phyloP scores from a whole-genome alignment of 2,888 invertebrate genomes.

The Branchellion lobata region DNA sequence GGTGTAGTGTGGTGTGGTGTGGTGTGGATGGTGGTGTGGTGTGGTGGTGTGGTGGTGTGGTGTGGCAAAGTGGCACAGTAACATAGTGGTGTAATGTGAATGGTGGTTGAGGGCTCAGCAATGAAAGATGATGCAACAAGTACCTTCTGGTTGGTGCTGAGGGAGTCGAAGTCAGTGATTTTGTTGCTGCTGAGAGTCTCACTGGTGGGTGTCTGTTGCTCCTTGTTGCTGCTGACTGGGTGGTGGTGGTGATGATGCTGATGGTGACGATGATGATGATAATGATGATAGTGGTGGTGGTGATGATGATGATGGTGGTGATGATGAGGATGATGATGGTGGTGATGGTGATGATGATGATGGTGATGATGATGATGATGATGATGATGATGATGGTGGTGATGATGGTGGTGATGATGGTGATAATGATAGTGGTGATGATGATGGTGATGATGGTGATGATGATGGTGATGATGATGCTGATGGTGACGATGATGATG shows the following conservation, averaged over 20 bases:
- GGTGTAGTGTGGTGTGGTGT: background rate
- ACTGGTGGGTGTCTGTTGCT: no score
- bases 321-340: background rate
- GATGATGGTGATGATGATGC: conserved; percentile 17
- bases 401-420: conserved; percentile 19
- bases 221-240: no score
- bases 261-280: conserved; percentile 22
- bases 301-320: background rate
- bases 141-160: no score
- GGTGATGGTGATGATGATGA: no score
- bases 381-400: conserved; percentile 16
- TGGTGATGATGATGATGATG: conserved; percentile 16
- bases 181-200: no score
- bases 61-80: no score
- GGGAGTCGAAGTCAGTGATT: no score
- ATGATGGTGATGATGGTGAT: conserved; percentile 11
- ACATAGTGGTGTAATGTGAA: no score
- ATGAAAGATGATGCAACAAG: no score
- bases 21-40: background rate
- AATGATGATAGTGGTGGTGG: conserved; percentile 19
- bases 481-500: background rate
- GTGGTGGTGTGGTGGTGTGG: no score
- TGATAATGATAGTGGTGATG: conserved; percentile 20
- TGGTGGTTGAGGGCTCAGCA: no score
- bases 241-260: no score